Conservation (phyloP, 2,113 vertebrate species). For the Tachuris rubrigastra region DNA sequence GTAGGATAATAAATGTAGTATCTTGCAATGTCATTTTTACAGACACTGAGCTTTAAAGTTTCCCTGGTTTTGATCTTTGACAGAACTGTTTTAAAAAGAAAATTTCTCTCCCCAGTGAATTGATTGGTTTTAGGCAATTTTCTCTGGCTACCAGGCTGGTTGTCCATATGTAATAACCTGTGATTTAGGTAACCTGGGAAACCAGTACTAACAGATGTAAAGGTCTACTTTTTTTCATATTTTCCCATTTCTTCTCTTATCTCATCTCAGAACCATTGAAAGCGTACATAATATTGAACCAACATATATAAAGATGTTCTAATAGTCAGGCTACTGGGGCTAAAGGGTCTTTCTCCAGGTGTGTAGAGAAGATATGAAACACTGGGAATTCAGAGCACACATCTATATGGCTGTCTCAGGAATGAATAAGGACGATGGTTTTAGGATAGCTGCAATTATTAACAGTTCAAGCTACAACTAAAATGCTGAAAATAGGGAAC, state of each 20-base stretch:
- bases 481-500: background rate
- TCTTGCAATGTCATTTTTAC: background rate
- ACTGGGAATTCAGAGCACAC: background rate
- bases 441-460: background rate
- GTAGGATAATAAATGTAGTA: background rate
- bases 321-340: background rate
- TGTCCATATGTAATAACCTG: background rate
- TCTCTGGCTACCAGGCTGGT: background rate
- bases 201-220: background rate
- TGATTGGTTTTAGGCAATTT: background rate
- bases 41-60: background rate
- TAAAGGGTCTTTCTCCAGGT: background rate
- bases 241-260: background rate
- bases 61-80: background rate
- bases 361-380: background rate
- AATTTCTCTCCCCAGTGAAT: background rate
- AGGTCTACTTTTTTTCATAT: background rate
- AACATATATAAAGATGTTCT: background rate
- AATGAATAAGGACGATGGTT: background rate
- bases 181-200: constrained; percentile 19
- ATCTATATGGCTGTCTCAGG: background rate
- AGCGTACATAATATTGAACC: background rate
- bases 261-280: background rate
- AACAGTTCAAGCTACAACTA: background rate
- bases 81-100: background rate